Evolutionary conservation across 2,888 invertebrate species (phyloP).

Genomic region (Tromatobia lineatoria): DNA sequence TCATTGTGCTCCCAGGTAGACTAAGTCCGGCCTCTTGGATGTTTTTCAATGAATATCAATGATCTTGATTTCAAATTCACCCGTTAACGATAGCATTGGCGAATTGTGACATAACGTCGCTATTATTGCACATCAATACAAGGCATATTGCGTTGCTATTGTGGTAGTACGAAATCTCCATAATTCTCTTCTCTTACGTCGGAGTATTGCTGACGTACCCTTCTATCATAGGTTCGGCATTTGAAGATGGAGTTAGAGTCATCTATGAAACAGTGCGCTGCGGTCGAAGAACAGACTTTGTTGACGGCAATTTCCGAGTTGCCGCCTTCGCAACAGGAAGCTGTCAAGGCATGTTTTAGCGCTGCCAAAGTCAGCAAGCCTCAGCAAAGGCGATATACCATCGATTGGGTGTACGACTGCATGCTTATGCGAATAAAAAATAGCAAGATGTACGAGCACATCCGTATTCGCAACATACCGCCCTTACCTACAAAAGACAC

Average conservation of each 20-base stretch:
- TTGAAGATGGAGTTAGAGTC: neutral
- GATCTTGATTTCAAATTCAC: no score
- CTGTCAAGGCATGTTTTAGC: conserved; percentile 44
- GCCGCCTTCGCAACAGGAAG: conserved; percentile 35
- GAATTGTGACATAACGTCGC: no score
- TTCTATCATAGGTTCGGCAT: neutral
- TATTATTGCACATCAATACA: no score
- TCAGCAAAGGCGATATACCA: conserved; percentile 34
- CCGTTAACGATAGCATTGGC: no score
- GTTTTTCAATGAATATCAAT: no score
- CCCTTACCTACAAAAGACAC: conserved; percentile 66
- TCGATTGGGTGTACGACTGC: conserved; percentile 67
- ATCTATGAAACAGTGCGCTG: neutral
- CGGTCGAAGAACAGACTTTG: neutral
- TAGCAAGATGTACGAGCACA: neutral
- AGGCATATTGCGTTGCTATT: neutral
- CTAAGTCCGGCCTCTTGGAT: no score
- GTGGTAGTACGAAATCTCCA: neutral
- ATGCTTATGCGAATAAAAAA: conserved; percentile 66
- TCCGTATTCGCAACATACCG: conserved; percentile 54
- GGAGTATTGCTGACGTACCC: neutral
- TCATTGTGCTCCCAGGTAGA: no score
- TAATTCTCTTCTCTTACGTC: neutral
- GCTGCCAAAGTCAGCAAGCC: conserved; percentile 41
- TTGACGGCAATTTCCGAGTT: conserved; percentile 11